phyloP scores from a whole-genome alignment of 1,140 invertebrate species.

The Aphelenchoides besseyi region DNA sequence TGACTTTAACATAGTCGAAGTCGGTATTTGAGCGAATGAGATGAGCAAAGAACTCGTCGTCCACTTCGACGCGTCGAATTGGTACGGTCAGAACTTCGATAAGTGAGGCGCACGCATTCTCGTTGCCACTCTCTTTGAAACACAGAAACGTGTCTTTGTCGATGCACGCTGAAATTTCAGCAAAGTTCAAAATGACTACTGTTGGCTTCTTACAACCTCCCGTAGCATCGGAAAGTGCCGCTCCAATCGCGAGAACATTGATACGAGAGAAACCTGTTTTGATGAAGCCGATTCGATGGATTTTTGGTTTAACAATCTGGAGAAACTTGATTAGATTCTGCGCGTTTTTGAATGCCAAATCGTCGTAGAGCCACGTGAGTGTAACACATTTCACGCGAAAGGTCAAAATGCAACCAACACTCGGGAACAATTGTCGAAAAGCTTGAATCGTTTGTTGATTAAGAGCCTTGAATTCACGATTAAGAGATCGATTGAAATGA shows the following conservation, averaged over 20 bases:
- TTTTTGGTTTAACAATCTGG: not conserved
- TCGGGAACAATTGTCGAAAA: not conserved
- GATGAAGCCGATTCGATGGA: not conserved
- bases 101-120: not conserved
- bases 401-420: not conserved
- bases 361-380: not conserved
- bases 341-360: not conserved
- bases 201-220: not conserved
- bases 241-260: not conserved
- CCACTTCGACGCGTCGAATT: not conserved
- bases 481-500: not conserved
- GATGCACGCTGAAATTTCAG: not conserved
- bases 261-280: not conserved
- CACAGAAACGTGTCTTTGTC: constrained; percentile 1
- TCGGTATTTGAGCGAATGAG: not conserved
- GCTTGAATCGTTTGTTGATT: not conserved
- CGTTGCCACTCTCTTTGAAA: not conserved
- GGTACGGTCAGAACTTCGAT: not conserved
- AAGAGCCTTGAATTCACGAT: not conserved
- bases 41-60: constrained; percentile 3
- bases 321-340: not conserved
- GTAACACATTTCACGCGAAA: not conserved
- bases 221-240: not conserved
- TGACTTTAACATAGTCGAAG: not conserved
- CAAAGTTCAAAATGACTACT: not conserved